Percentiles rank a stretch among this genome's conserved stretches.
Evolutionary conservation across 1,140 invertebrate species (phyloP).

Genomic region (Drosophila serrata): DNA sequence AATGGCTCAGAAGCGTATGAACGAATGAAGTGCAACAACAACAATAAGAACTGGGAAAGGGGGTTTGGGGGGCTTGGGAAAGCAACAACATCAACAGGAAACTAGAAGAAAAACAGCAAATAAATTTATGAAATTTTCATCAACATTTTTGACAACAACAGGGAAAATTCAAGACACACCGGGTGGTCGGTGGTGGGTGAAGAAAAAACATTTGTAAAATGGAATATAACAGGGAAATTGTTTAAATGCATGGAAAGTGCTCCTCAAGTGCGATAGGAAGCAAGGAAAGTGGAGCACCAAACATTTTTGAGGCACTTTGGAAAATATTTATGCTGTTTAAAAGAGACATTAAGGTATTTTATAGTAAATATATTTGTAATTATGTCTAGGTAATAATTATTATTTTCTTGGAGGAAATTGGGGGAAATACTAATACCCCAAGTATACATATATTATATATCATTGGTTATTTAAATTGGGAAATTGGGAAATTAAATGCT

Average conservation of each 20-base stretch:
- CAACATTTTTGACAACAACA: conserved; percentile 70
- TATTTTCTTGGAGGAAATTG: no score
- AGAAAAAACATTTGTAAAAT: conserved; percentile 66
- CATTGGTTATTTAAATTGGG: no score
- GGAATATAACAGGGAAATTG: conserved; percentile 69
- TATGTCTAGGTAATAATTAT: no score
- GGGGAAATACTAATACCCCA: no score
- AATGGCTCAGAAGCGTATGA: conserved; percentile 75
- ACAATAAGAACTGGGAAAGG: conserved; percentile 3
- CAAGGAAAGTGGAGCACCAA: not conserved
- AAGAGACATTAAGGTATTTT: not conserved
- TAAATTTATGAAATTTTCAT: conserved; percentile 83
- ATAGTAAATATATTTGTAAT: not conserved
- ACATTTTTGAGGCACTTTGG: conserved; percentile 1
- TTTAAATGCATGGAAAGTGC: conserved; percentile 81
- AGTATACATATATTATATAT: no score
- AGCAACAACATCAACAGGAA: conserved; percentile 24
- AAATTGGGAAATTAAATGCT: no score
- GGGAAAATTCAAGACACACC: conserved; percentile 22
- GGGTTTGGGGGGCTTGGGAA: not conserved
- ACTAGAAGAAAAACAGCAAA: conserved; percentile 34
- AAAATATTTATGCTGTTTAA: not conserved
- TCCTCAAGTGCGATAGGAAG: conserved; percentile 48
- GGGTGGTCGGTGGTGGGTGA: conserved; percentile 8
- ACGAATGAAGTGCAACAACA: conserved; percentile 66